Evolutionary conservation across 2,888 invertebrate species (phyloP), one percentile per base, ranked within the genome.

Genomic region (Spodoptera exigua): DNA sequence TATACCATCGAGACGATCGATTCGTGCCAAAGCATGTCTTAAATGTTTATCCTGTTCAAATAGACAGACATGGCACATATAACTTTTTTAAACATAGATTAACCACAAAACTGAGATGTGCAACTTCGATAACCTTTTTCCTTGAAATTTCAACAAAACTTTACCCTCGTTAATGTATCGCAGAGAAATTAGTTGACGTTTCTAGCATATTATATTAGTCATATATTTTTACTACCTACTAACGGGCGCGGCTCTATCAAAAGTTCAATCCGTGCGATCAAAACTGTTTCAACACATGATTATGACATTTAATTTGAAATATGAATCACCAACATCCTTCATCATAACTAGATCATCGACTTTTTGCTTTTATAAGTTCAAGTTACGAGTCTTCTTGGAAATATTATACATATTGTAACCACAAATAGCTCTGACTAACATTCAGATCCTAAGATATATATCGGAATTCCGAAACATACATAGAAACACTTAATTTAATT

Each of bases 401-500:
- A 72, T 55, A 61, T 58, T 61, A 47, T 43, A 54, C 56, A 18
- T 60, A 60, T 45, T 55, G 45, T 64, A 77, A 83, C 81, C 83
- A 73, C 82, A 81, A 78, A 76, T 70, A 55, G 57, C 54, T 76
- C 70, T 84, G 87, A 84, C 82, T 84, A 81, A 84, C 72, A 70
- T 76, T 72, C 49, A 78, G 82, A 63, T 69, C 71, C 57, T 66
- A 49, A 83, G 88, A 89, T 86, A 84, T 71, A 62, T 67, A 40
- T 72, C 74, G 78, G 82, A 87, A 85, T 73, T 69, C 60, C 64
- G 59, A 76, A 74, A 66, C 69, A 74, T 74, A 76, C 73, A 77
- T 63, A 70, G 56, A 51, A 69, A 75, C 75, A 79, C 80, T 82
- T 79, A 79, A 71, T 79, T 83, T 87, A 88, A 88, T 87, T 86